Evolutionary conservation across 2,888 invertebrate genomes (phyloP).

Genomic region (Enchytraeus crypticus): DNA sequence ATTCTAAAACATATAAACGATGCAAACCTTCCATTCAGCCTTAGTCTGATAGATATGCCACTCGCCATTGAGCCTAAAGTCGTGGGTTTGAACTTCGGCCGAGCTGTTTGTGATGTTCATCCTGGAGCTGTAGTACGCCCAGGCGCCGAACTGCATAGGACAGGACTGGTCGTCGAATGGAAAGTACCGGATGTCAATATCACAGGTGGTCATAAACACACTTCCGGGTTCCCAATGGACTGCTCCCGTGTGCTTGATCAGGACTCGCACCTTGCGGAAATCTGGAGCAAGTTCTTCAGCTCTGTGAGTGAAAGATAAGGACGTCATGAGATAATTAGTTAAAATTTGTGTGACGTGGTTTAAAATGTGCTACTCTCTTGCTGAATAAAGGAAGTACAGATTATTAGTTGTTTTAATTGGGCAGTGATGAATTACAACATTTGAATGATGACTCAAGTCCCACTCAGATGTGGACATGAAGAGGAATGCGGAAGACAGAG

Average conservation of each 20-base stretch:
- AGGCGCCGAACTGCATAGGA: conserved; percentile 25
- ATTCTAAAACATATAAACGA: too few species aligned
- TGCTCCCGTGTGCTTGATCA: conserved; percentile 21
- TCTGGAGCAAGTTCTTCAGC: conserved; percentile 28
- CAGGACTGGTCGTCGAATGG: conserved; percentile 29
- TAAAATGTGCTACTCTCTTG: too few species aligned
- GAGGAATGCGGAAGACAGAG: too few species aligned
- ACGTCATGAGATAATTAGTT: too few species aligned
- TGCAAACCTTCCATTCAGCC: conserved; percentile 19
- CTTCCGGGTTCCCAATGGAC: conserved; percentile 31
- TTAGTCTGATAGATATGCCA: conserved; percentile 25
- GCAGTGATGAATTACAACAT: too few species aligned
- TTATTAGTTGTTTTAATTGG: too few species aligned
- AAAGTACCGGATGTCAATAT: conserved; percentile 30
- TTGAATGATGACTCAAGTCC: too few species aligned
- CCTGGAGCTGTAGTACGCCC: conserved; percentile 28
- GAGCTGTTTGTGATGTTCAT: conserved; percentile 28
- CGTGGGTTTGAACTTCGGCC: conserved; percentile 16
- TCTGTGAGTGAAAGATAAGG: too few species aligned
- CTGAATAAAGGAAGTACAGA: too few species aligned
- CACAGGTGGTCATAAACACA: conserved; percentile 28
- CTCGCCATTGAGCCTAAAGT: conserved; percentile 27
- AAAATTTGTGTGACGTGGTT: too few species aligned
- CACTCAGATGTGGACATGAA: too few species aligned
- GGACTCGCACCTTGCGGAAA: conserved; percentile 27